A percentile compares a stretch with the other conserved stretches of the same genome.
Conservation (phyloP, 2,888 invertebrate genomes). For the Suillia variegata region DNA sequence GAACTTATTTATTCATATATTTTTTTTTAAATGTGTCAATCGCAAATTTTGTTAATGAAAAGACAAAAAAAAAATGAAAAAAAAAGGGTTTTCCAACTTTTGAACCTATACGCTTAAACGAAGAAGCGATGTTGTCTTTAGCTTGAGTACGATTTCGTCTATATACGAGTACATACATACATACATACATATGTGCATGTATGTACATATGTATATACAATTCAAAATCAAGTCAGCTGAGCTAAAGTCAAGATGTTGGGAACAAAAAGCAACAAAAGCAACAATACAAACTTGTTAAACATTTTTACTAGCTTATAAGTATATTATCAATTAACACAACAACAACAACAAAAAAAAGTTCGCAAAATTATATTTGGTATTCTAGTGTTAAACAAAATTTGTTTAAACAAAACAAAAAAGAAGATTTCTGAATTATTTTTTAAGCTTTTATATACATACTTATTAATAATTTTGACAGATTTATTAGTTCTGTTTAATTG, state of each 20-base stretch:
- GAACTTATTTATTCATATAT: constrained; percentile 26
- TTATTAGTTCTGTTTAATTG: not conserved
- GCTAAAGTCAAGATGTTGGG: too few relatives aligned
- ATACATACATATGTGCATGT: too few relatives aligned
- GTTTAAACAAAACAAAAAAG: too few relatives aligned
- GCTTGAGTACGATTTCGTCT: not conserved
- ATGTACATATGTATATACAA: not conserved
- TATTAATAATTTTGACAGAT: constrained; percentile 3
- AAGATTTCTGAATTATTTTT: not conserved
- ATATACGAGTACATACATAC: too few relatives aligned
- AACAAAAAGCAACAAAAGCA: not conserved
- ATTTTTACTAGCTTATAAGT: constrained; percentile 22
- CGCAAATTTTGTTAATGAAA: constrained; percentile 41
- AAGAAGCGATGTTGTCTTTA: not conserved
- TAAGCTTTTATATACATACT: constrained; percentile 9
- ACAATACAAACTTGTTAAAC: not conserved
- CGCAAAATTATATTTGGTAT: constrained; percentile 3
- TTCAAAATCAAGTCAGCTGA: not conserved
- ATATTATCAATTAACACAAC: constrained; percentile 11
- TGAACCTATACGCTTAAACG: constrained; percentile 22
- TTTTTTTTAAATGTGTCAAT: constrained; percentile 47
- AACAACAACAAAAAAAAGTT: not conserved
- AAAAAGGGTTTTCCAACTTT: too few relatives aligned
- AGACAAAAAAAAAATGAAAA: constrained; percentile 16
- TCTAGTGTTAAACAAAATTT: not conserved